Conservation (phyloP, 2,888 invertebrate genomes). For the Sinotaia quadrata region DNA sequence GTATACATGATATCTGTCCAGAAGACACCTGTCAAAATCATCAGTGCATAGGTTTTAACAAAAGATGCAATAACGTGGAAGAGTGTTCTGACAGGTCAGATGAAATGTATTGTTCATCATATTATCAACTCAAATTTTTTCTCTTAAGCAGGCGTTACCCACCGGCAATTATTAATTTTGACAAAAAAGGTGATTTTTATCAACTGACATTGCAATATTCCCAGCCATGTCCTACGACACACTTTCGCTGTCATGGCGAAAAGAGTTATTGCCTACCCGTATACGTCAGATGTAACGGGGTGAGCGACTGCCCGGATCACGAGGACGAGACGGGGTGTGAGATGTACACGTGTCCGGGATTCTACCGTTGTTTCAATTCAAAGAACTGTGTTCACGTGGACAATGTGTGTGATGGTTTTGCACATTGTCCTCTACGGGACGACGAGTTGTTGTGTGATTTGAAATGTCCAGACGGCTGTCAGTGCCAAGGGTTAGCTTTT, state of each 20-base stretch:
- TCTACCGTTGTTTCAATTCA: slow-evolving; percentile 21
- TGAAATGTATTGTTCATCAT: background rate
- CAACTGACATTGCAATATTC: background rate
- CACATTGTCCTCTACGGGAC: slow-evolving; percentile 27
- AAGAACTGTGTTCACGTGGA: slow-evolving; percentile 16
- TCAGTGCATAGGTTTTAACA: background rate
- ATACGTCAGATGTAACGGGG: slow-evolving; percentile 29
- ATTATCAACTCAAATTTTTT: background rate
- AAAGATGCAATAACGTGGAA: background rate
- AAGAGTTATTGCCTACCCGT: slow-evolving; percentile 30
- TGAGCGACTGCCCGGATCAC: slow-evolving; percentile 22
- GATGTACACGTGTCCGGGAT: slow-evolving; percentile 13
- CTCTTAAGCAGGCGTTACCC: background rate
- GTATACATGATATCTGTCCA: background rate
- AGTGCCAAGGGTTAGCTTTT: slow-evolving; percentile 14
- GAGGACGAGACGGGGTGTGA: slow-evolving; percentile 18
- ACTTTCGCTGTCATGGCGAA: slow-evolving; percentile 1
- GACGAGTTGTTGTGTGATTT: slow-evolving; percentile 23
- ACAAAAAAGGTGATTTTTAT: background rate
- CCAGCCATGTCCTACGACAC: slow-evolving; percentile 12
- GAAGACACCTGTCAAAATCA: background rate
- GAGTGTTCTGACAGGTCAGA: background rate
- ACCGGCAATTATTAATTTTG: background rate
- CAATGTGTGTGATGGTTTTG: slow-evolving; percentile 26
- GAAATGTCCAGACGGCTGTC: slow-evolving; percentile 14